Evolutionary conservation across 2,888 invertebrate genomes (phyloP).

Genomic region (Crossocerus cetratus): DNA sequence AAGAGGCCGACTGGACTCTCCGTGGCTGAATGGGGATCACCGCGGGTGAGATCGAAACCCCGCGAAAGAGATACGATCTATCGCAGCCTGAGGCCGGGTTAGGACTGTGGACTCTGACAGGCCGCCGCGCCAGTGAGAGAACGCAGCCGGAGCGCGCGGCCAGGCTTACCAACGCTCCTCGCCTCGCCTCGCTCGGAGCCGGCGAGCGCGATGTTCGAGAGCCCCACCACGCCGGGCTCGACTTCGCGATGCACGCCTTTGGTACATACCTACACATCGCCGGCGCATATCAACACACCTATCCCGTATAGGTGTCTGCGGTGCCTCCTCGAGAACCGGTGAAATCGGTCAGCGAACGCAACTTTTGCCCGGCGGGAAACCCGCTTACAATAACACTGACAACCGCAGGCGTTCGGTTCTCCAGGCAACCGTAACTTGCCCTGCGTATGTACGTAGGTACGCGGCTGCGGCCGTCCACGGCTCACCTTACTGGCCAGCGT

Average conservation of each 20-base stretch:
- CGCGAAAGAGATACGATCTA: constrained; percentile 69
- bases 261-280: constrained; percentile 32
- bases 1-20: constrained; percentile 21
- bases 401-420: too few species aligned
- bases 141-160: constrained; percentile 36
- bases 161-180: constrained; percentile 54
- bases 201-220: constrained; percentile 15
- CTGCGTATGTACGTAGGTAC: too few species aligned
- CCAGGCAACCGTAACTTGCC: too few species aligned
- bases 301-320: too few species aligned
- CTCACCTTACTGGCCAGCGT: too few species aligned
- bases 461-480: too few species aligned
- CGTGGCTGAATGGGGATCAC: constrained; percentile 15
- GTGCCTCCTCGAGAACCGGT: constrained; percentile 38
- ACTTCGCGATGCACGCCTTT: constrained; percentile 39
- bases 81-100: constrained; percentile 75
- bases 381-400: too few species aligned
- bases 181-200: constrained; percentile 11
- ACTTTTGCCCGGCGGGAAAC: neutral
- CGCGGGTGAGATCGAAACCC: constrained; percentile 62
- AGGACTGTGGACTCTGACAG: constrained; percentile 73
- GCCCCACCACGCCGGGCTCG: constrained; percentile 15
- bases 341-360: constrained; percentile 43
- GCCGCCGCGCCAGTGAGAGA: constrained; percentile 40
- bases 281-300: too few species aligned